Percentiles rank a stretch among this genome's conserved stretches.
These are phyloP conservation scores for Petrocephalus schoutedeni DNA, from an alignment of 2,797 vertebrate species.

Conservation along the genomic window DNA sequence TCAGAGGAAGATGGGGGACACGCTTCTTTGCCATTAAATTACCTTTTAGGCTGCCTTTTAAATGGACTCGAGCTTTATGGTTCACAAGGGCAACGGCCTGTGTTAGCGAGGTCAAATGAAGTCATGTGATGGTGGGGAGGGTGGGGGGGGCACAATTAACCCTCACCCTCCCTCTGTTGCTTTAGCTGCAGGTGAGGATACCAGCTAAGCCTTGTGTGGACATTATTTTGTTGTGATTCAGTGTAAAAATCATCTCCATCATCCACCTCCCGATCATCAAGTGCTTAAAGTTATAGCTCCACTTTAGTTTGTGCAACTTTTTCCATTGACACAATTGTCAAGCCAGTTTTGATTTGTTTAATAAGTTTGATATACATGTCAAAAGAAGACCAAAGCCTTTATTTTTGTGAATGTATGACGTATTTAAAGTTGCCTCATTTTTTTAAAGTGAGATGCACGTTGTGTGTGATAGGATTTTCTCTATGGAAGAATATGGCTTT, in stretches of 20 bases:
- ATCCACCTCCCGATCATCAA: background rate
- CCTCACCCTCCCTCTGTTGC: background rate
- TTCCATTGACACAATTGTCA: background rate
- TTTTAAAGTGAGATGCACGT: background rate
- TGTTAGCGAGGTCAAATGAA: background rate
- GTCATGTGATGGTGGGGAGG: background rate
- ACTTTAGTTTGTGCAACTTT: background rate
- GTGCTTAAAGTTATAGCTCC: background rate
- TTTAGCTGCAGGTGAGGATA: background rate
- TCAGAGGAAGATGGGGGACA: background rate
- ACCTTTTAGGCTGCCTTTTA: background rate
- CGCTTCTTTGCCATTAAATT: background rate
- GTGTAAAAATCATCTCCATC: background rate
- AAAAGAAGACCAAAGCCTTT: constrained; percentile 11
- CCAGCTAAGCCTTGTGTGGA: background rate
- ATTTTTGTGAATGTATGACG: constrained; percentile 8
- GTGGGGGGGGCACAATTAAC: background rate
- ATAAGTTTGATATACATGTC: background rate
- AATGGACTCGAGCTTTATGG: background rate
- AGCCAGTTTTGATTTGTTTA: background rate
- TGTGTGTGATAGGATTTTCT: background rate
- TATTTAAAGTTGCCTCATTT: background rate
- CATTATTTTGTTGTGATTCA: background rate
- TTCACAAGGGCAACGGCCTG: background rate
- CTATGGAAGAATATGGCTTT: background rate